Conservation (phyloP, 2,113 vertebrate genomes). For the Protomyctophum bolini region DNA sequence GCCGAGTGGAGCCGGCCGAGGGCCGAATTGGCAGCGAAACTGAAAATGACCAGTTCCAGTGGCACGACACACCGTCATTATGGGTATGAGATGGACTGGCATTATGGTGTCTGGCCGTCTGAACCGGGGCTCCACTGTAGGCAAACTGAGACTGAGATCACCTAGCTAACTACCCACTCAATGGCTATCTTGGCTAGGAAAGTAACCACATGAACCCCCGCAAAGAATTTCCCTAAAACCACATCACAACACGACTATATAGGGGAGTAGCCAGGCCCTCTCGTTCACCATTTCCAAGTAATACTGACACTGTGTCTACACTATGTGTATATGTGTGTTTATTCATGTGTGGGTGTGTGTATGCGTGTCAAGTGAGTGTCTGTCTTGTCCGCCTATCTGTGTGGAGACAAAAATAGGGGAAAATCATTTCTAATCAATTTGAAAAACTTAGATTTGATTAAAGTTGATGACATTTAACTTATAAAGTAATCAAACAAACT, state of each 20-base stretch:
- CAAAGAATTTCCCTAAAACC: slow-evolving; percentile 70
- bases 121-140: slow-evolving; percentile 70
- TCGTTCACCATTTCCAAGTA: slow-evolving; percentile 55
- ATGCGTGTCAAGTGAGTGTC: neutral
- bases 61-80: slow-evolving; percentile 71
- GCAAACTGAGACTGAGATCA: slow-evolving; percentile 75
- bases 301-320: slow-evolving; percentile 27
- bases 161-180: slow-evolving; percentile 67
- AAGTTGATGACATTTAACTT: too few relatives aligned
- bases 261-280: slow-evolving; percentile 51
- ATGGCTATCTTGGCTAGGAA: slow-evolving; percentile 62
- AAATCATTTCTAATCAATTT: too few relatives aligned
- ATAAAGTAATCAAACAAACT: too few relatives aligned
- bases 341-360: slow-evolving; percentile 1
- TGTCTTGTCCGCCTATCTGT: neutral
- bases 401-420: too few relatives aligned
- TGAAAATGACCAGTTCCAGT: slow-evolving; percentile 73
- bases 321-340: slow-evolving; percentile 11
- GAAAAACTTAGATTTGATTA: too few relatives aligned
- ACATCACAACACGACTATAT: slow-evolving; percentile 60
- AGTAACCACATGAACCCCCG: slow-evolving; percentile 59
- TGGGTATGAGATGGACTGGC: slow-evolving; percentile 72
- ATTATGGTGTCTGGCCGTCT: slow-evolving; percentile 78
- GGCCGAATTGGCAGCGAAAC: slow-evolving; percentile 65
- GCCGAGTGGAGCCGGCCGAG: slow-evolving; percentile 43